A percentile compares a stretch with the other conserved stretches of the same genome.
Conservation (phyloP, 2,113 vertebrate genomes). For the Podarcis cretensis region DNA sequence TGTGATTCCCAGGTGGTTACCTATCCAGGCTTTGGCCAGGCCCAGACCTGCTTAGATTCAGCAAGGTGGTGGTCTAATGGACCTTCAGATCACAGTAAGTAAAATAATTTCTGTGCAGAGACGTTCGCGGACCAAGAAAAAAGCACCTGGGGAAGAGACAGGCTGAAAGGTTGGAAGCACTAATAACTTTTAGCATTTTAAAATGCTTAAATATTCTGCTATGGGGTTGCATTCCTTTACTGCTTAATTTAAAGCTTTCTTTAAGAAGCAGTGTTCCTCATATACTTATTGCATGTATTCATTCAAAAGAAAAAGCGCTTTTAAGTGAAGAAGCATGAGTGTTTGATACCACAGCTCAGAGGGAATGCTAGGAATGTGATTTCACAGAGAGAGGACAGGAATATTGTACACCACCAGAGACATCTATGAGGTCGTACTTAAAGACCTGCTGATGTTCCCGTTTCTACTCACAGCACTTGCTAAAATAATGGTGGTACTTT, state of each 20-base stretch:
- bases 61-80: too few species aligned
- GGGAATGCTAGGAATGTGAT: conserved; percentile 30
- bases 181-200: background rate
- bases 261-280: background rate
- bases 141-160: too few species aligned
- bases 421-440: conserved; percentile 31
- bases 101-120: background rate
- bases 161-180: background rate
- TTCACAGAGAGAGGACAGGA: conserved; percentile 9
- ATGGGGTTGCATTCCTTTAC: background rate
- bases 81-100: background rate
- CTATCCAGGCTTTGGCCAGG: too few species aligned
- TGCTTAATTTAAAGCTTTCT: background rate
- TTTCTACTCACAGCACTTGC: conserved; percentile 53
- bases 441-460: conserved; percentile 33
- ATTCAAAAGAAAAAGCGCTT: background rate
- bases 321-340: conserved; percentile 18
- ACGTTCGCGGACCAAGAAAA: background rate
- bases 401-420: conserved; percentile 45
- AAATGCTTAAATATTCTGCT: background rate
- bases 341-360: background rate
- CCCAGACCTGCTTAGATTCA: too few species aligned
- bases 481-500: conserved; percentile 50
- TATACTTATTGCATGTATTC: background rate
- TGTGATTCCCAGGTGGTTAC: too few species aligned